These are phyloP conservation scores for Heliopora coerulea DNA, from an alignment of 92 coral and sea anemone genomes.

Conservation along the genomic window DNA sequence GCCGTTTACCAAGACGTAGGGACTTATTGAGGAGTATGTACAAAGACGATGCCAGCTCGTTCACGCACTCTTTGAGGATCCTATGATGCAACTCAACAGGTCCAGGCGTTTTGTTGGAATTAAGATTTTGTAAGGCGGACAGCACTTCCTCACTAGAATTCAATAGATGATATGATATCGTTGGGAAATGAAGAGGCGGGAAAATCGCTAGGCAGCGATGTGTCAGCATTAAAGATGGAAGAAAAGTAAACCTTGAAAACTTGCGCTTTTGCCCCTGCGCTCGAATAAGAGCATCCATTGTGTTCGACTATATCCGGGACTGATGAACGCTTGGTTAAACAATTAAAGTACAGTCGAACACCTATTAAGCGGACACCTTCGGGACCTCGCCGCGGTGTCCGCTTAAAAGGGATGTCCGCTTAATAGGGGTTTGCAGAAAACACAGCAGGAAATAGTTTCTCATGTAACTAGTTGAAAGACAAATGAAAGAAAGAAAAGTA, in stretches of 20 bases:
- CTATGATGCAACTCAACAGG: conserved; percentile 4
- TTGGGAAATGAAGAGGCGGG: conserved; percentile 33
- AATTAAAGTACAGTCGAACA: conserved; percentile 46
- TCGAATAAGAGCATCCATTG: conserved; percentile 14
- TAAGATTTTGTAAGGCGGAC: conserved; percentile 3
- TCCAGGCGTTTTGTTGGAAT: conserved; percentile 10
- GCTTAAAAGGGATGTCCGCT: too few relatives aligned
- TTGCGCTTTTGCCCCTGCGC: conserved; percentile 44
- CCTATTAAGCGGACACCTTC: too few relatives aligned
- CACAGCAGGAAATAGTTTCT: too few relatives aligned
- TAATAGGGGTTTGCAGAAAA: too few relatives aligned
- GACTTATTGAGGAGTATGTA: neutral
- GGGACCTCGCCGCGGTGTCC: too few relatives aligned
- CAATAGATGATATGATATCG: conserved; percentile 15
- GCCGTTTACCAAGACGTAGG: neutral
- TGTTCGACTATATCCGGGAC: conserved; percentile 42
- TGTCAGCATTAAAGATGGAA: conserved; percentile 39
- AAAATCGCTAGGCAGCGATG: conserved; percentile 30
- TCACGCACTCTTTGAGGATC: conserved; percentile 26
- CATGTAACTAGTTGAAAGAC: too few relatives aligned
- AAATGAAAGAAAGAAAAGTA: too few relatives aligned
- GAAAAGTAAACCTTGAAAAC: conserved; percentile 49
- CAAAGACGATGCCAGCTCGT: neutral
- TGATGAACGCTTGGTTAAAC: conserved; percentile 46
- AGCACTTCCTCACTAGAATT: conserved; percentile 32